Evolutionary conservation across 2,113 vertebrate species (phyloP), one percentile per base, ranked within the genome.

Genomic region (Ictalurus furcatus): DNA sequence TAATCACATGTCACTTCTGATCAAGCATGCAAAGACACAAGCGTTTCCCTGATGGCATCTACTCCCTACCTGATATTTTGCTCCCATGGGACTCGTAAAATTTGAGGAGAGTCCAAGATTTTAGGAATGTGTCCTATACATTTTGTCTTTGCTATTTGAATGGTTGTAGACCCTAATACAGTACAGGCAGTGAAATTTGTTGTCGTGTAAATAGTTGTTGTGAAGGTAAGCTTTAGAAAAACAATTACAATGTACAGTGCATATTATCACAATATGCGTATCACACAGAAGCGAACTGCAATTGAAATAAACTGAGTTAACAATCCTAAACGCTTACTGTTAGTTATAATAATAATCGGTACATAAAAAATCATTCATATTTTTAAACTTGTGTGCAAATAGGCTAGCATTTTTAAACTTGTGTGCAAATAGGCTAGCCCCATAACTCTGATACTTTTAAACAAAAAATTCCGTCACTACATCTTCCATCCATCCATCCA

Each of bases 1-100:
- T 86, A 79, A 90, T 54, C 87, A 90, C 84, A 88, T 91, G 87
- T 87, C 13, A 58, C 54, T 11, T 65, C 63, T 63, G 58, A 44
- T 17, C 17, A 21, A 44, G 25, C 30, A 80, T 87, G 56, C 84
- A 86, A 85, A 90, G 44, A 90, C 73, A 84, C 88, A 88, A 89
- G 89, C 80, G 74, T 84, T 88, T 65, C 83, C 89, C 74, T 11
- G 30, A 73, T 87, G 34, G 4, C 23, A 74, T 81, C 3, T n/a
- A n/a, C 63, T 59, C 37, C 44, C 16, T n/a, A 34, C 11, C 17
- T n/a, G 59, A 61, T 16, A 52, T 21, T n/a, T 56, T 76, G 12
- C 63, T 81, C 52, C 61, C 61, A 81, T 16, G 3, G 23, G 30
- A 48, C 16, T 85, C 83, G n/a, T 74, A 58, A 37, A 1, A 48